Evolutionary conservation across 2,113 vertebrate species (phyloP).

Genomic region (Meleagris gallopavo): DNA sequence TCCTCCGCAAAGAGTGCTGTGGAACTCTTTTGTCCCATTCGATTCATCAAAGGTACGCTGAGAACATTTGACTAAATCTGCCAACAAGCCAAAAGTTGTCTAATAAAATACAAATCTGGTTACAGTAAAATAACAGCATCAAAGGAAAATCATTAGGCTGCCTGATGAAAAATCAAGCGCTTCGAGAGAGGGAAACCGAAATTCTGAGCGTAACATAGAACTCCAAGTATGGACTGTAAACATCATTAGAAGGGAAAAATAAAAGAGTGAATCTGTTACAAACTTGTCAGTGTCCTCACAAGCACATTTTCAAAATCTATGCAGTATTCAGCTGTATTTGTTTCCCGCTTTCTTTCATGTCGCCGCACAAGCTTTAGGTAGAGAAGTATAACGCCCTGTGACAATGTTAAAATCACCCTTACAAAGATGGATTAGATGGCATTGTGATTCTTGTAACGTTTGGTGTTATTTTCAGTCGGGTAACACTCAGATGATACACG

Average conservation of each 20-base stretch:
- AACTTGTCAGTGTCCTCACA: background rate
- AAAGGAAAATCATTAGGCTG: slow-evolving; percentile 48
- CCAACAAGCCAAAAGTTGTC: slow-evolving; percentile 48
- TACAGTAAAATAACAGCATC: slow-evolving; percentile 49
- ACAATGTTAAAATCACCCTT: background rate
- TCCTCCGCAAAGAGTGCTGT: slow-evolving; percentile 47
- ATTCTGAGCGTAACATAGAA: background rate
- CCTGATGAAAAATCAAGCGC: slow-evolving; percentile 12
- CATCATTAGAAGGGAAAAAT: background rate
- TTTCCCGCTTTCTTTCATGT: background rate
- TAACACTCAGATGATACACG: no score
- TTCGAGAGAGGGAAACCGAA: background rate
- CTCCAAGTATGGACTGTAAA: background rate
- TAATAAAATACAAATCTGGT: slow-evolving; percentile 59
- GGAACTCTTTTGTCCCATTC: slow-evolving; percentile 54
- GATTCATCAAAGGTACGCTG: slow-evolving; percentile 49
- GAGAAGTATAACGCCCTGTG: background rate
- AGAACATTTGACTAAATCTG: slow-evolving; percentile 58
- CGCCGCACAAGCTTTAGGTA: background rate
- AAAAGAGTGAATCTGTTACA: background rate
- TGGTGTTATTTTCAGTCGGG: background rate
- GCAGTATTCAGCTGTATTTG: background rate
- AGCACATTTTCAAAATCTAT: background rate
- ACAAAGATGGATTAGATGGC: background rate
- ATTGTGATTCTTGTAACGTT: background rate